A percentile compares a stretch with the other conserved stretches of the same genome.
Evolutionary conservation across 2,888 invertebrate species (phyloP).

Genomic region (Phorcus lineatus): DNA sequence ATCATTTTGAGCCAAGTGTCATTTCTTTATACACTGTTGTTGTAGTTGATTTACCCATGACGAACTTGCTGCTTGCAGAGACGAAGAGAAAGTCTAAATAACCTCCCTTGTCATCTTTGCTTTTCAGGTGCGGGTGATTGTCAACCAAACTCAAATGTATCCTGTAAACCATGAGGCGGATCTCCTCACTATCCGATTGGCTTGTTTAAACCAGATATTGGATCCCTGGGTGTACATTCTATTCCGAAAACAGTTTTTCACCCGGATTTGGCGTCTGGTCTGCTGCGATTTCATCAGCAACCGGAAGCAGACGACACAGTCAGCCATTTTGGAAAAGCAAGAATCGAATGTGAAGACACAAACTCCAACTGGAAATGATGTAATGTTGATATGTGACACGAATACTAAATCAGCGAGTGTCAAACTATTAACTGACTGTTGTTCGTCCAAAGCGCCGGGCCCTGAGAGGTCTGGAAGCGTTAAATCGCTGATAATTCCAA

Average conservation of each 20-base stretch:
- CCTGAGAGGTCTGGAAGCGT: no score
- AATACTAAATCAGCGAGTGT: no score
- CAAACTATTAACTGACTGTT: no score
- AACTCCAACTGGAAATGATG: background rate
- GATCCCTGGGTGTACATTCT: slow-evolving; percentile 72
- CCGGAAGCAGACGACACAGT: background rate
- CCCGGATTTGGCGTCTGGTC: slow-evolving; percentile 30
- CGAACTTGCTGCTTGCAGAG: no score
- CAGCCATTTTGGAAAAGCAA: background rate
- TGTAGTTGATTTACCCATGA: no score
- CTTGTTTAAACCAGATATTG: slow-evolving; percentile 67
- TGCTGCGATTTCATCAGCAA: slow-evolving; percentile 39
- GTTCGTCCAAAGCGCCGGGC: no score
- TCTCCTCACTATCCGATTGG: slow-evolving; percentile 61
- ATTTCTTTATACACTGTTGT: no score
- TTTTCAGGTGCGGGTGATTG: slow-evolving; percentile 54
- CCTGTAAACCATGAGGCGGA: slow-evolving; percentile 48
- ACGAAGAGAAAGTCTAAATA: no score
- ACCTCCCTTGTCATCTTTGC: background rate
- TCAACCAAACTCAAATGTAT: slow-evolving; percentile 45
- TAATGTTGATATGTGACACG: no score
- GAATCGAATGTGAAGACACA: background rate
- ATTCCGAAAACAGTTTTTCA: slow-evolving; percentile 51
- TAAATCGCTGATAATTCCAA: no score
- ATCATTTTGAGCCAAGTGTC: no score